Evolutionary conservation across 2,888 invertebrate species (phyloP).

Genomic region (Parasteatoda lunata): DNA sequence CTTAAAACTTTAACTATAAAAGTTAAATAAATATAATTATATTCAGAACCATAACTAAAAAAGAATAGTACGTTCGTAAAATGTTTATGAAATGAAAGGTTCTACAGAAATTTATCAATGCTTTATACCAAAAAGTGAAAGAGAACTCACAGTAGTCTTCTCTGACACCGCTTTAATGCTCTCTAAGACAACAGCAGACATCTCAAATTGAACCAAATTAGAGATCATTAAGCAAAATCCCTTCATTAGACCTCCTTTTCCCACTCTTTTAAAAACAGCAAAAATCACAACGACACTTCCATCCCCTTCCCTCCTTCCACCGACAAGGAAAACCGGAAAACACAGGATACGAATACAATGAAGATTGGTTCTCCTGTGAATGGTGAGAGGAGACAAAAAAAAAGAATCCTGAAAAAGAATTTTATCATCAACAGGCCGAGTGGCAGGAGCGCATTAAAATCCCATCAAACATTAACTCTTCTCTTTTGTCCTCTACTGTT

Average conservation of each 20-base stretch:
- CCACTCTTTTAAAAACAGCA: neutral
- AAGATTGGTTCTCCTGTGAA: neutral
- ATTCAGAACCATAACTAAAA: too few species aligned
- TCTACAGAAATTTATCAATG: too few species aligned
- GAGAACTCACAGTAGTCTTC: too few species aligned
- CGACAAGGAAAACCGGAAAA: neutral
- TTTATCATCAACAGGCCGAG: neutral
- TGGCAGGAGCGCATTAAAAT: constrained; percentile 51
- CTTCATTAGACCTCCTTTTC: constrained; percentile 1
- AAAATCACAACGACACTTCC: neutral
- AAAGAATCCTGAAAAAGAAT: neutral
- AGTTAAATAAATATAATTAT: too few species aligned
- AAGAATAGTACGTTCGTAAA: too few species aligned
- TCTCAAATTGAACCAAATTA: constrained; percentile 5
- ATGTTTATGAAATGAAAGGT: too few species aligned
- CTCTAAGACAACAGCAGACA: neutral
- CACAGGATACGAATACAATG: neutral
- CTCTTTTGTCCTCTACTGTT: constrained; percentile 37
- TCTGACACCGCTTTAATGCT: too few species aligned
- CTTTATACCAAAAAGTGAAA: too few species aligned
- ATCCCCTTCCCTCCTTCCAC: neutral
- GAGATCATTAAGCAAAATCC: neutral
- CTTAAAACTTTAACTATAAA: too few species aligned
- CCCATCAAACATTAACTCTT: constrained; percentile 63
- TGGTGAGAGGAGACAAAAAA: neutral